A percentile compares a stretch with the other conserved stretches of the same genome.
phyloP scores from a whole-genome alignment of 1,140 invertebrate genomes.

The Stratiolaelaps scimitus region DNA sequence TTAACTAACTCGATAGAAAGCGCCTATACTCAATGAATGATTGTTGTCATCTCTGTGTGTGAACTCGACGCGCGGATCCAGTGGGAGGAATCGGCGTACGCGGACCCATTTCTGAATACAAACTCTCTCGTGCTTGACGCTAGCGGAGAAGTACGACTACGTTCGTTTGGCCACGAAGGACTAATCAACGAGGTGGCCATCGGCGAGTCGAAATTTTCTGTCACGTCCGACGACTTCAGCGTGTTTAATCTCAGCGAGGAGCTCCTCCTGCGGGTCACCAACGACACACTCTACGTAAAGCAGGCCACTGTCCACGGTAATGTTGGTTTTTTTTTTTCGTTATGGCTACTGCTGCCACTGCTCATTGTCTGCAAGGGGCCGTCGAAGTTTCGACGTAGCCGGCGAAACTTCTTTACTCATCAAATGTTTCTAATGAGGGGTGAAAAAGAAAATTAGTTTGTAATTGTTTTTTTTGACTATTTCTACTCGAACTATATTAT shows the following conservation, averaged over 20 bases:
- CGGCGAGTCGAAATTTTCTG: neutral
- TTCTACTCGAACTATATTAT: too few relatives aligned
- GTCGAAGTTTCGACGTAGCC: too few relatives aligned
- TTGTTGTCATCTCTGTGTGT: neutral
- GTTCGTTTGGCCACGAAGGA: neutral
- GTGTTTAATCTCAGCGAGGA: conserved; percentile 2
- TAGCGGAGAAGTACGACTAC: neutral
- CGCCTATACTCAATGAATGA: too few relatives aligned
- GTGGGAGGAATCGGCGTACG: conserved; percentile 7
- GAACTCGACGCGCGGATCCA: neutral
- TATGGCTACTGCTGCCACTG: too few relatives aligned
- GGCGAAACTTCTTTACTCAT: too few relatives aligned
- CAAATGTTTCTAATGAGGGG: too few relatives aligned
- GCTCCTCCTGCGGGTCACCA: conserved; percentile 1
- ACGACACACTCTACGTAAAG: conserved; percentile 16
- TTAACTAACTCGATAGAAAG: too few relatives aligned
- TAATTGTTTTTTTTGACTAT: neutral
- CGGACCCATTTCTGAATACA: conserved; percentile 8
- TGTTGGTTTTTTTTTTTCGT: too few relatives aligned
- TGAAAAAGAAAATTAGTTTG: conserved; percentile 8
- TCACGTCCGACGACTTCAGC: conserved; percentile 24
- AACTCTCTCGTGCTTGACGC: conserved; percentile 1
- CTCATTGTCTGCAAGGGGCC: too few relatives aligned
- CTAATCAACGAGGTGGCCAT: neutral
- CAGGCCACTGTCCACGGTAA: conserved; percentile 11